phyloP scores from a whole-genome alignment of 2,888 invertebrate genomes.

The Lasioglossum figueresi region DNA sequence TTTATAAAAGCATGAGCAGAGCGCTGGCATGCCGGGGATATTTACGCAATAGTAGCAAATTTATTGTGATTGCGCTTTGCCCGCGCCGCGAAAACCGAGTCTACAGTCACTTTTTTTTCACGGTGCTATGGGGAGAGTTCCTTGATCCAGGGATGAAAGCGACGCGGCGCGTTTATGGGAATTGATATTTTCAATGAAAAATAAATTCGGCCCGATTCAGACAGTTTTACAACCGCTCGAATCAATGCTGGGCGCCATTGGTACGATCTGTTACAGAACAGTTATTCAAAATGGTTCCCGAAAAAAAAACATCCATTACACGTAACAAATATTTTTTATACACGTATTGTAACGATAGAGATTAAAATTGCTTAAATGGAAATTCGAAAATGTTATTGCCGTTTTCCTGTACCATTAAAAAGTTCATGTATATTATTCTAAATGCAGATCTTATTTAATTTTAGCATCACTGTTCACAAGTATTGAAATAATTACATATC shows the following conservation, averaged over 20 bases:
- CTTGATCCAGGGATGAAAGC: constrained; percentile 50
- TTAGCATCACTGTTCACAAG: no score
- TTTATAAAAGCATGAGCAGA: constrained; percentile 73
- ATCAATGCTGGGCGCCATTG: neutral
- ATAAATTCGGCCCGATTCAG: constrained; percentile 38
- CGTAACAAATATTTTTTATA: no score
- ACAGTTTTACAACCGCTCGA: constrained; percentile 7
- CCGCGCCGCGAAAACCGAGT: constrained; percentile 47
- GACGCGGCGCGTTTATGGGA: constrained; percentile 46
- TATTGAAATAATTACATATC: no score
- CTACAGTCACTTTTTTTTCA: constrained; percentile 42
- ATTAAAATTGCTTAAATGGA: no score
- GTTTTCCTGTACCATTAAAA: no score
- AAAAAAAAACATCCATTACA: neutral
- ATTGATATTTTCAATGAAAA: constrained; percentile 64
- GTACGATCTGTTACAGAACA: neutral
- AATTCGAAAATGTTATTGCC: no score
- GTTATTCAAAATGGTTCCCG: neutral
- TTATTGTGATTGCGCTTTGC: constrained; percentile 77
- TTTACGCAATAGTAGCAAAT: constrained; percentile 74
- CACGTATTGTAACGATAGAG: no score
- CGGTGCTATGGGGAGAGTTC: constrained; percentile 21
- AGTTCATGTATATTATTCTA: no score
- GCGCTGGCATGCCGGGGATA: constrained; percentile 63
- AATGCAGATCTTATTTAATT: no score